Base-by-base conservation (phyloP, 2,888 invertebrate genomes). In the Glaucopsyche alexis region DNA sequence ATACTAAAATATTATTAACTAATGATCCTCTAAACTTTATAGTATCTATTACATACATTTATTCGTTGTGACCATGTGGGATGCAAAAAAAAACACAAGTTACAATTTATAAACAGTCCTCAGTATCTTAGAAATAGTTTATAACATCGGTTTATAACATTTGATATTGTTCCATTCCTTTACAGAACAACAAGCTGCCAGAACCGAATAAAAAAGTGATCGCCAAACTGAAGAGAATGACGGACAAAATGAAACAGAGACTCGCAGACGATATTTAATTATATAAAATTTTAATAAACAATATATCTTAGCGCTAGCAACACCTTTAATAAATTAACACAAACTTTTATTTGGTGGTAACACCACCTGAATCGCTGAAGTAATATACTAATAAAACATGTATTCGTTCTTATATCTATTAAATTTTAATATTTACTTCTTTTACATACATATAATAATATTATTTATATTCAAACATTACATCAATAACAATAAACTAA, bases 231-330 rank as follows among this genome's bases (percentile, higher is more conserved):
- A 85, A 80, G 55, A 77, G 80, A 1, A 81, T 82, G 74, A 81
- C 82, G 0, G 87, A 90, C 75, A 81, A 82, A 79, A 86, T 87
- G 74, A 91, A 88, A 81, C 82, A 88, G 64, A 82, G 91, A 50
- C 79, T 88, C 76, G 80, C 83, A 77, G 87, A 89, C 80, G 83
- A 89, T 79, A 84, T 90, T 87, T 91, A 90, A 87, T 87, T 79
- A 81, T 80, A 83, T 80, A 86, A 86, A 85, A 83, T 82, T 80
- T 52, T 49, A 42, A 67, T 66, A 66, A 66, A 72, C 72, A 72
- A 66, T 72, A 50, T 50, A 40, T 42, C 84, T 82, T 82, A 84
- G 82, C 81, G 75, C 81, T 84, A 83, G 82, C 82, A 85, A 84
- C 83, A 82, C 60, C 76, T 75, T 82, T 81, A 80, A 83, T 83